phyloP scores from a whole-genome alignment of 2,113 vertebrate species.

The Corapipo altera region DNA sequence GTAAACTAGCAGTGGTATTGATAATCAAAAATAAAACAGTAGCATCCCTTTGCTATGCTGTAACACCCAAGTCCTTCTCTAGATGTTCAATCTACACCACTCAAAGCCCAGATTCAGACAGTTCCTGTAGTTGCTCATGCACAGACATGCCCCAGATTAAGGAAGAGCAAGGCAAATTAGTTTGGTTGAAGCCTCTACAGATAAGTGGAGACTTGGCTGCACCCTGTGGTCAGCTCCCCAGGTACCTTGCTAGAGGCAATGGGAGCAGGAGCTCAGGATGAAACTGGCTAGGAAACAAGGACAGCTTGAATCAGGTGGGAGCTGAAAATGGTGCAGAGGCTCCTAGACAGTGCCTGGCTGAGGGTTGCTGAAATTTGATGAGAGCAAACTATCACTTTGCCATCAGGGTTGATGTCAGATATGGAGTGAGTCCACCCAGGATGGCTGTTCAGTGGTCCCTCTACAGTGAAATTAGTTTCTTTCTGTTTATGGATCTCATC shows the following conservation, averaged over 20 bases:
- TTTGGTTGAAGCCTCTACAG: not conserved
- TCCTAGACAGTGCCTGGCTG: not conserved
- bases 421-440: not conserved
- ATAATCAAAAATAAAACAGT: not conserved
- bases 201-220: not conserved
- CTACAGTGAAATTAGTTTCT: not conserved
- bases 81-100: not conserved
- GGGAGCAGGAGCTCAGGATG: not conserved
- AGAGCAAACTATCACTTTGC: not conserved
- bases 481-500: not conserved
- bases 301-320: not conserved
- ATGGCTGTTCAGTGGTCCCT: not conserved
- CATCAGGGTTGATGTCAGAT: not conserved
- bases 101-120: not conserved
- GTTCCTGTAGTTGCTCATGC: not conserved
- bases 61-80: not conserved
- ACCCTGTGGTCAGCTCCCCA: not conserved
- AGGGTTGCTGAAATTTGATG: not conserved
- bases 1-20: not conserved
- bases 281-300: not conserved
- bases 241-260: not conserved
- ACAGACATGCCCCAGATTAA: not conserved
- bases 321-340: not conserved
- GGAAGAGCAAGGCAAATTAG: not conserved
- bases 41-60: not conserved